Evolutionary conservation across 2,888 invertebrate genomes (phyloP).

Genomic region (Noctuana brunneofusca): DNA sequence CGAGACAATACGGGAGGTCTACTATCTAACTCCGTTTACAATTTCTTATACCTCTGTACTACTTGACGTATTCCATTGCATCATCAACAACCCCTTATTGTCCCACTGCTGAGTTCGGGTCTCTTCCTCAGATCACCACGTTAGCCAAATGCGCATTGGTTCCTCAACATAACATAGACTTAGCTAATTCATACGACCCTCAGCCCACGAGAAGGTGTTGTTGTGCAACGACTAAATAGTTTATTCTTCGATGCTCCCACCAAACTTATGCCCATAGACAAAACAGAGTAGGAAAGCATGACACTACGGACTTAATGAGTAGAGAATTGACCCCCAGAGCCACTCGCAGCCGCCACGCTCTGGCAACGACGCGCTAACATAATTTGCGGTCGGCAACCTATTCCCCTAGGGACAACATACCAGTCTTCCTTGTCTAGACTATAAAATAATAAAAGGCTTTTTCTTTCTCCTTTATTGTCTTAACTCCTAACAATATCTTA

Average conservation of each 20-base stretch:
- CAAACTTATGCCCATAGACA: neutral
- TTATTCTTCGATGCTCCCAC: too few relatives aligned
- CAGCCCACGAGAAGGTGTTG: too few relatives aligned
- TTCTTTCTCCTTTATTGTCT: conserved; percentile 18
- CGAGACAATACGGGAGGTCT: conserved; percentile 20
- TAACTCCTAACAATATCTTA: conserved; percentile 23
- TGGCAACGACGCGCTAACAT: conserved; percentile 59
- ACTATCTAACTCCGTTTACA: neutral
- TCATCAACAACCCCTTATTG: too few relatives aligned
- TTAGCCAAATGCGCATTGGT: too few relatives aligned
- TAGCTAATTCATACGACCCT: too few relatives aligned
- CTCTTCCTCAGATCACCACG: too few relatives aligned
- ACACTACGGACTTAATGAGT: neutral
- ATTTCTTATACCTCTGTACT: too few relatives aligned
- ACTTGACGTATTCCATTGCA: too few relatives aligned
- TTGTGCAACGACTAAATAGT: too few relatives aligned
- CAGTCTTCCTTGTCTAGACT: conserved; percentile 67
- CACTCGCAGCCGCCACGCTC: conserved; percentile 57
- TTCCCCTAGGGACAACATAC: conserved; percentile 61
- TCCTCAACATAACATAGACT: too few relatives aligned
- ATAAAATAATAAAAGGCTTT: conserved; percentile 47
- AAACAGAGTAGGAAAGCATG: neutral
- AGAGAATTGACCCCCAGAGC: neutral
- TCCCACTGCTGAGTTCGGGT: too few relatives aligned
- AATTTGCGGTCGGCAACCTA: conserved; percentile 73